A percentile compares a stretch with the other conserved stretches of the same genome.
Evolutionary conservation across 1,140 invertebrate genomes (phyloP).

Genomic region (Nasonia giraulti): DNA sequence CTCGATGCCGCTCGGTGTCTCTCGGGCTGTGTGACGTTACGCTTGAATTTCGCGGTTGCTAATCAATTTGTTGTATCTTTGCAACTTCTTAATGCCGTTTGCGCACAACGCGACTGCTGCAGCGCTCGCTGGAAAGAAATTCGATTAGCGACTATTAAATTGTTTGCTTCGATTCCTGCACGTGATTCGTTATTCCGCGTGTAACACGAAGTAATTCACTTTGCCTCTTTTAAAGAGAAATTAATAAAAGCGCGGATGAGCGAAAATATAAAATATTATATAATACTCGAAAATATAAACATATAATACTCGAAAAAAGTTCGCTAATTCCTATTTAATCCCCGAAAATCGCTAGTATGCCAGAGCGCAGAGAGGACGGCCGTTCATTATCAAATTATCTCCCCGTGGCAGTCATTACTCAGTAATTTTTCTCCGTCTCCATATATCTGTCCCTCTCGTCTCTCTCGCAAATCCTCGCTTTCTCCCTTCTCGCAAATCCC

Average conservation of each 20-base stretch:
- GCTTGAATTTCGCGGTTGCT: constrained; percentile 19
- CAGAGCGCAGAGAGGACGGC: too few relatives aligned
- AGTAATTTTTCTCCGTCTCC: constrained; percentile 9
- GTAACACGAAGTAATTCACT: too few relatives aligned
- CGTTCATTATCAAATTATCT: not conserved
- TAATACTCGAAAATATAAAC: too few relatives aligned
- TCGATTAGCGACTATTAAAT: not conserved
- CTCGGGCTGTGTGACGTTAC: not conserved
- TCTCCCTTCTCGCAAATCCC: constrained; percentile 21
- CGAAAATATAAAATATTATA: not conserved
- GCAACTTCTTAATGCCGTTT: not conserved
- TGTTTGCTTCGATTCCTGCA: too few relatives aligned
- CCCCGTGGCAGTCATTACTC: not conserved
- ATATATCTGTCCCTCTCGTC: not conserved
- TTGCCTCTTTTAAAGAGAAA: too few relatives aligned
- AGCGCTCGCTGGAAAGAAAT: not conserved
- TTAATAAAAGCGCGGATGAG: too few relatives aligned
- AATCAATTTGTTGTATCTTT: constrained; percentile 31
- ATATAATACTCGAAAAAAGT: not conserved
- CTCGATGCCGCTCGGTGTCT: not conserved
- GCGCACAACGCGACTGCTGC: not conserved
- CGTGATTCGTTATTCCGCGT: too few relatives aligned
- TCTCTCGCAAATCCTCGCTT: not conserved
- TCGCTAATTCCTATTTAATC: not conserved
- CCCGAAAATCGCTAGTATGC: not conserved